A percentile compares a stretch with the other conserved stretches of the same genome.
phyloP scores from a whole-genome alignment of 2,888 invertebrate species.

The Ryuthela nishihirai region DNA sequence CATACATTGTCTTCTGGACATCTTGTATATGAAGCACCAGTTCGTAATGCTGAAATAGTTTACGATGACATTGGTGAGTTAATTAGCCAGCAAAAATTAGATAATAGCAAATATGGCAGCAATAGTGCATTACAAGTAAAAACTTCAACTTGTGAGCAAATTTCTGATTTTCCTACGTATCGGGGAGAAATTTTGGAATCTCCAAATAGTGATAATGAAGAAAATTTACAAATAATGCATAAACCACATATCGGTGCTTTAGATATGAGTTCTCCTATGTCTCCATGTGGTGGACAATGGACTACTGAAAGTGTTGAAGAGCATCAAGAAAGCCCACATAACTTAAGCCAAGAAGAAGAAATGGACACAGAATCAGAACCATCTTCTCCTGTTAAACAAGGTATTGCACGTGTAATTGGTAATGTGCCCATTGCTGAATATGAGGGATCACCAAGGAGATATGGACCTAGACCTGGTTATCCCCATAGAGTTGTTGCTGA shows the following conservation, averaged over 20 bases:
- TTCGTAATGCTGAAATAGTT: conserved; percentile 69
- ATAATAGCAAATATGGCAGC: conserved; percentile 12
- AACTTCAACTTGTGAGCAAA: conserved; percentile 10
- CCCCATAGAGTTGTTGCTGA: conserved; percentile 59
- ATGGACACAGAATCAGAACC: conserved; percentile 43
- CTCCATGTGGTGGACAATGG: conserved; percentile 26
- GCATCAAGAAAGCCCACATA: conserved; percentile 9
- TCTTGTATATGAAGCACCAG: conserved; percentile 58
- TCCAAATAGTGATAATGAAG: conserved; percentile 32
- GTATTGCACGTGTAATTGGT: conserved; percentile 60
- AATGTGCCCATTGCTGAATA: conserved; percentile 89
- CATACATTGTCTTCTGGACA: conserved; percentile 41
- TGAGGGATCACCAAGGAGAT: conserved; percentile 82
- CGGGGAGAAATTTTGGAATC: conserved; percentile 25
- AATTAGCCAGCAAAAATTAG: conserved; percentile 24
- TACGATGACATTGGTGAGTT: conserved; percentile 78
- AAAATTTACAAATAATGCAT: conserved; percentile 26
- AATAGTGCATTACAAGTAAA: conserved; percentile 25
- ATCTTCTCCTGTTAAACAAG: conserved; percentile 35
- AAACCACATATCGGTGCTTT: conserved; percentile 24
- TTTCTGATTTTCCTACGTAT: conserved; percentile 20
- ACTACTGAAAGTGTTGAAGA: conserved; percentile 13
- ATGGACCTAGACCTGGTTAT: conserved; percentile 79
- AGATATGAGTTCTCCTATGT: conserved; percentile 28
- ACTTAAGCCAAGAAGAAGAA: conserved; percentile 45